These are phyloP conservation scores for Luscinia luscinia DNA, from an alignment of 2,797 vertebrate species.

Conservation along the genomic window DNA sequence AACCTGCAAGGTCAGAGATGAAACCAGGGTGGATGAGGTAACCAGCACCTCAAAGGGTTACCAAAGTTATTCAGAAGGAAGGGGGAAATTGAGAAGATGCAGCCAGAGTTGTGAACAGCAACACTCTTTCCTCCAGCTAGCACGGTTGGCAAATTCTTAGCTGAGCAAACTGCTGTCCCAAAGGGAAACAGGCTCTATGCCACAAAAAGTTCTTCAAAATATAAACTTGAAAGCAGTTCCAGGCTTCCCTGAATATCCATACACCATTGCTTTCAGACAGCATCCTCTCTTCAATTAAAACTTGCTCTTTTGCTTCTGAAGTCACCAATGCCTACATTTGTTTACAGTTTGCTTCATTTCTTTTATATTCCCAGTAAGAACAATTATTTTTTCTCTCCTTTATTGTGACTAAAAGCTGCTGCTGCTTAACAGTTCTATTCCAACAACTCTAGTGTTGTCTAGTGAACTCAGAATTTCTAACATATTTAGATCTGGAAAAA, in stretches of 20 bases:
- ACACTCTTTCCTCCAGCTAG: neutral
- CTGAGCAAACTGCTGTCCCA: neutral
- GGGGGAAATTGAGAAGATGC: neutral
- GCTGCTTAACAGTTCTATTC: conserved; percentile 22
- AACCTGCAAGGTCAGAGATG: neutral
- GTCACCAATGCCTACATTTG: neutral
- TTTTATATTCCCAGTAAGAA: conserved; percentile 50
- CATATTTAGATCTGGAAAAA: neutral
- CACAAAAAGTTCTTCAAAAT: neutral
- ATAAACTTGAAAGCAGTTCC: neutral
- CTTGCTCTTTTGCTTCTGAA: neutral
- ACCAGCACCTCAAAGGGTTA: neutral
- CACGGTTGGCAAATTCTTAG: neutral
- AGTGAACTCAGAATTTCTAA: neutral
- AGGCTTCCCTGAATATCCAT: neutral
- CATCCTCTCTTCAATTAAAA: neutral
- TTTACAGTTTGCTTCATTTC: conserved; percentile 20
- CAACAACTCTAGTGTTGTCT: neutral
- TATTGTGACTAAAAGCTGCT: conserved; percentile 49
- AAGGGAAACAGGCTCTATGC: neutral
- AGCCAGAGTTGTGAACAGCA: neutral
- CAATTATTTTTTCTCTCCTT: conserved; percentile 49
- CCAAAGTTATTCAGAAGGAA: neutral
- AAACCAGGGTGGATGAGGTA: neutral
- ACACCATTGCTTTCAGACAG: neutral